A percentile compares a stretch with the other conserved stretches of the same genome.
Conservation (phyloP, 1,140 invertebrate genomes). For the Papilio aristodemus region DNA sequence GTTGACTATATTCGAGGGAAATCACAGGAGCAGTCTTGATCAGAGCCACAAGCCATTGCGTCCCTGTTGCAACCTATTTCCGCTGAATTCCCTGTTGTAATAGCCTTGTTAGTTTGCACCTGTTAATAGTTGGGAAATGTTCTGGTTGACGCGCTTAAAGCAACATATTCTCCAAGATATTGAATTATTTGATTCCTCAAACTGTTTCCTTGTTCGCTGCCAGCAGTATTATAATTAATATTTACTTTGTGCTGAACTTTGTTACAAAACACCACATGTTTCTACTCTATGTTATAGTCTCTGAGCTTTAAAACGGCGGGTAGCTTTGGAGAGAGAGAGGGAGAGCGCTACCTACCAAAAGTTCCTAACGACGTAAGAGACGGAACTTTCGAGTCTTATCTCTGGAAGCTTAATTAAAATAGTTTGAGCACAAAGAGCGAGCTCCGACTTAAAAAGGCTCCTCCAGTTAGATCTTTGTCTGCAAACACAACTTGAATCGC, state of each 20-base stretch:
- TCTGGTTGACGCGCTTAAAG: no score
- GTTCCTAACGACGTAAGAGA: slow-evolving; percentile 20
- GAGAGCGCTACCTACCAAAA: slow-evolving; percentile 3
- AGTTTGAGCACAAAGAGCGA: slow-evolving; percentile 25
- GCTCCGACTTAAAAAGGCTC: slow-evolving; percentile 25
- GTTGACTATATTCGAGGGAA: no score
- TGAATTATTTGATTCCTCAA: no score
- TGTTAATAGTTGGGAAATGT: no score
- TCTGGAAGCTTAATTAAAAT: slow-evolving; percentile 27
- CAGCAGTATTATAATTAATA: no score
- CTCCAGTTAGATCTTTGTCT: slow-evolving; percentile 1
- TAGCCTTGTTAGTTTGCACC: no score
- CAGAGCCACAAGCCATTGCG: no score
- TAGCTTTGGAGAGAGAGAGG: background rate
- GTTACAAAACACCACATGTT: background rate
- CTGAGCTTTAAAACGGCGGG: background rate
- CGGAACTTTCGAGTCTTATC: slow-evolving; percentile 17
- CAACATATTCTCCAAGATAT: no score
- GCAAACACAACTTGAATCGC: background rate
- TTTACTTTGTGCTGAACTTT: slow-evolving; percentile 2
- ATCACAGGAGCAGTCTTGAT: no score
- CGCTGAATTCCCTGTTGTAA: no score
- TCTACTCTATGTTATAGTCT: background rate
- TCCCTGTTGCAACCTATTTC: no score
- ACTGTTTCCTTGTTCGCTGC: no score